Base-by-base conservation (phyloP, 2,888 invertebrate species). In the Lutraria lutraria region DNA sequence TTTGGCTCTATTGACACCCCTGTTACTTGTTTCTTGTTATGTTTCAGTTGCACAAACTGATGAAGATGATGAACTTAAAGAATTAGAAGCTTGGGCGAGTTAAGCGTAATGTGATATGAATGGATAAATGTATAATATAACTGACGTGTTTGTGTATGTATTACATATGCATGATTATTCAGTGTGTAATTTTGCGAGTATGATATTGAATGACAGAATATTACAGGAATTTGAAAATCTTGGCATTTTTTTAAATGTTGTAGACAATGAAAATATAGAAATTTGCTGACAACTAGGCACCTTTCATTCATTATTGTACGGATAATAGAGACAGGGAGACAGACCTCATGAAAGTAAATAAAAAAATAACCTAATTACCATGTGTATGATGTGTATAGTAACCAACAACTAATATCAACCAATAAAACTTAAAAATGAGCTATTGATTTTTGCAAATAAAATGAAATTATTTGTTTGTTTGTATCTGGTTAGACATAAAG, bases 1-100 rank as follows among this genome's bases (percentile, higher is more conserved):
- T n/a, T n/a, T n/a, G n/a, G n/a, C n/a, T n/a, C n/a, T n/a, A n/a
- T n/a, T n/a, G n/a, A n/a, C n/a, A n/a, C n/a, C n/a, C n/a, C n/a
- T n/a, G n/a, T n/a, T n/a, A n/a, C n/a, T n/a, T 53, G 43, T 43
- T 43, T 52, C 25, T 79, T 79, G n/a, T 81, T 56, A 53, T n/a
- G 79, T 88, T 92, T 79, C 88, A 86, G 86, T 88, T 87, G 89
- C 87, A 3, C 63, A 68, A 25, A 83, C 88, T 80, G 95, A 95
- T 16, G 95, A 95, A 60, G 95, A 96, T 91, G 95, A 95, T 93
- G 95, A 95, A 85, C 87, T 96, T 89, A 93, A 92, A 80, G 95
- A 95, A 88, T 88, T 96, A 82, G 95, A 93, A 56, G 94, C 94
- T 31, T 96, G 95, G 95, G 95, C 95, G 52, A 94, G 94, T 89